A percentile compares a stretch with the other conserved stretches of the same genome.
Evolutionary conservation across 2,113 vertebrate species (phyloP).

Genomic region (Zingel zingel): DNA sequence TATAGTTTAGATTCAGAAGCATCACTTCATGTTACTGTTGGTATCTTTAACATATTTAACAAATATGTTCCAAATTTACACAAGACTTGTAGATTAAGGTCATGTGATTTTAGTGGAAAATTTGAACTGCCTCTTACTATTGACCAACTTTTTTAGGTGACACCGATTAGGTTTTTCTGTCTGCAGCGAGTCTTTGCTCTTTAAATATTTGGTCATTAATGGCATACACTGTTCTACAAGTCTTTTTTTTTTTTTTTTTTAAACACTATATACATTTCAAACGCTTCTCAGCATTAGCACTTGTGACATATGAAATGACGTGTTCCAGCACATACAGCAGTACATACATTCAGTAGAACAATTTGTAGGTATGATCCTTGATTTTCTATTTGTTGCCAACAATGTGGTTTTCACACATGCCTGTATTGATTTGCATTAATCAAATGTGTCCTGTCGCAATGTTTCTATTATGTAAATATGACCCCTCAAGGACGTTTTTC

Average conservation of each 20-base stretch:
- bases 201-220: not conserved
- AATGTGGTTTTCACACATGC: constrained; percentile 26
- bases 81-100: not conserved
- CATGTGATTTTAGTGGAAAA: not conserved
- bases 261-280: not conserved
- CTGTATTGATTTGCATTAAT: constrained; percentile 13
- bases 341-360: no score
- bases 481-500: not conserved
- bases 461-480: constrained; percentile 24
- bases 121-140: no score
- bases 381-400: constrained; percentile 49
- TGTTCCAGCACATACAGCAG: no score
- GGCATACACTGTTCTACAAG: not conserved
- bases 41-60: not conserved
- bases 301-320: not conserved
- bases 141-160: no score
- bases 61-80: not conserved
- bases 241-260: not conserved
- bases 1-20: not conserved
- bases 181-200: not conserved
- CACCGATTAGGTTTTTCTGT: no score
- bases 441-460: not conserved
- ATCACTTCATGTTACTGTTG: no score
- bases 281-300: not conserved
- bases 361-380: not conserved